Conservation (phyloP, 2,888 invertebrate species). For the Nineta flava region DNA sequence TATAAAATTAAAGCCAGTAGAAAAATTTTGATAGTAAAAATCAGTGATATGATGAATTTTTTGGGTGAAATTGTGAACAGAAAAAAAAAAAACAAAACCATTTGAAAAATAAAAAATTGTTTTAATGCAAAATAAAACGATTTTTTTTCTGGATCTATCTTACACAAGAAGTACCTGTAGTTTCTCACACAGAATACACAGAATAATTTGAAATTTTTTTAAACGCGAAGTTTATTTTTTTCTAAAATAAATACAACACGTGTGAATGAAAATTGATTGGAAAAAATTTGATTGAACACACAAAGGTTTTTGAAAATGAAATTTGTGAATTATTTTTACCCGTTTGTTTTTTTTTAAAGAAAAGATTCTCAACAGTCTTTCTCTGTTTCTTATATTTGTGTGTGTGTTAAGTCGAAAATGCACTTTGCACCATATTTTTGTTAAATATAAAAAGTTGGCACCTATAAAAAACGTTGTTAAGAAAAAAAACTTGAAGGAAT, state of each 20-base stretch:
- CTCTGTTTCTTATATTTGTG: background rate
- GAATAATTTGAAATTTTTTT: background rate
- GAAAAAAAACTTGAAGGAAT: background rate
- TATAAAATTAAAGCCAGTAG: background rate
- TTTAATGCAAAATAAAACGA: background rate
- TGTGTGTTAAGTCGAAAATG: background rate
- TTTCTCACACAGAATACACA: slow-evolving; percentile 1
- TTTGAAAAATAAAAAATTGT: background rate
- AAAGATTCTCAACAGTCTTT: background rate
- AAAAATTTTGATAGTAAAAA: background rate
- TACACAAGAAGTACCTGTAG: background rate
- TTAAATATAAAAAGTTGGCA: background rate
- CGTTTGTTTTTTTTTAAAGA: background rate
- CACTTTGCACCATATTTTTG: background rate
- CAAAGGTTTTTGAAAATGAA: background rate
- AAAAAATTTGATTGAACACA: background rate
- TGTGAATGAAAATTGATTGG: background rate
- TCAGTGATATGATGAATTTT: background rate
- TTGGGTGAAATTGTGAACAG: background rate
- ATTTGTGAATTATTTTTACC: background rate
- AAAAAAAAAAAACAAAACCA: background rate
- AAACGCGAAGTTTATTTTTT: background rate
- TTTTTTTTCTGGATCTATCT: background rate
- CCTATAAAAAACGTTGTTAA: background rate
- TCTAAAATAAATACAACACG: background rate